Evolutionary conservation across 2,113 vertebrate genomes (phyloP).

Genomic region (Harpagus bidentatus): DNA sequence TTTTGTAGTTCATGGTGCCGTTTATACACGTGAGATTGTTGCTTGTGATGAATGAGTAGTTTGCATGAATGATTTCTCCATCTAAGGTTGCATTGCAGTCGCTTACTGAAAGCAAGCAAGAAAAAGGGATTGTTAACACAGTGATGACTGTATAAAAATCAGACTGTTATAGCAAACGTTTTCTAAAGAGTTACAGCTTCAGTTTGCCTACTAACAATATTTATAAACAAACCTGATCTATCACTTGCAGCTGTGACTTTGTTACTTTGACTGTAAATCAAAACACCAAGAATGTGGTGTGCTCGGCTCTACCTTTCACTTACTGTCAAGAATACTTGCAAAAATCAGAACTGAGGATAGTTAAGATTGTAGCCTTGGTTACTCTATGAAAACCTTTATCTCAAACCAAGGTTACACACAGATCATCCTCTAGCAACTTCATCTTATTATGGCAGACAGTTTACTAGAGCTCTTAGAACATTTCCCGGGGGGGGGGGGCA

Average conservation of each 20-base stretch:
- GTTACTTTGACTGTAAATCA: neutral
- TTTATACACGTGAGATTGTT: conserved; percentile 74
- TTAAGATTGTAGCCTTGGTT: neutral
- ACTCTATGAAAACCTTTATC: neutral
- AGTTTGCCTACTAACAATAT: neutral
- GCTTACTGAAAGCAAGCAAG: conserved; percentile 40
- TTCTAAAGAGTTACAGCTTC: neutral
- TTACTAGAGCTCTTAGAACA: neutral
- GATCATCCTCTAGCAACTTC: neutral
- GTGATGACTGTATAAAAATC: neutral
- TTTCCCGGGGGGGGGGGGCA: neutral
- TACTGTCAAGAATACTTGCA: neutral
- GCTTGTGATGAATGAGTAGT: conserved; percentile 44
- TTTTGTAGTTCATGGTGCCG: conserved; percentile 47
- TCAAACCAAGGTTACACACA: neutral
- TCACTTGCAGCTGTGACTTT: neutral
- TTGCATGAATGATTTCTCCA: conserved; percentile 14
- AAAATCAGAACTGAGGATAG: neutral
- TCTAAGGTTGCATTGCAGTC: conserved; percentile 69
- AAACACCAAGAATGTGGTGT: neutral
- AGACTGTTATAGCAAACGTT: neutral
- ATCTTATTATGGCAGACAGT: neutral
- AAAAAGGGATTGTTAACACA: neutral
- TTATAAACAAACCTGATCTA: neutral
- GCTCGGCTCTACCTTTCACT: neutral